A percentile compares a stretch with the other conserved stretches of the same genome.
Evolutionary conservation across 2,113 vertebrate species (phyloP).

Genomic region (Sinocyclocheilus grahami): DNA sequence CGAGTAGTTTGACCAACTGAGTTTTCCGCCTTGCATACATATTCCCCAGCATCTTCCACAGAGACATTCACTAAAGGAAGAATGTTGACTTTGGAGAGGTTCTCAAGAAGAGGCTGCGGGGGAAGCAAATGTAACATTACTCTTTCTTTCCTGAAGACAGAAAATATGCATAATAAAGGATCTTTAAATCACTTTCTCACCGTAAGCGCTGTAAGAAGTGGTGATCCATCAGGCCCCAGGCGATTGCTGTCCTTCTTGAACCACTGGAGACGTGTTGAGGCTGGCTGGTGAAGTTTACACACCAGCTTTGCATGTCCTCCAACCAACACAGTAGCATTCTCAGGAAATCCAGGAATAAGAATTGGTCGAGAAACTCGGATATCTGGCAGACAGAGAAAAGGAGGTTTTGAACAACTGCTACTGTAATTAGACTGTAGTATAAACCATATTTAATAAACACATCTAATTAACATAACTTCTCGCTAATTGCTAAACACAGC

Average conservation of each 20-base stretch:
- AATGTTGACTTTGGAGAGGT: conserved; percentile 85
- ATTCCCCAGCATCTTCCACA: conserved; percentile 87
- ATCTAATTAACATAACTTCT: conserved; percentile 2
- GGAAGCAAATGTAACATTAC: conserved; percentile 37
- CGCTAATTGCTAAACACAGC: conserved; percentile 23
- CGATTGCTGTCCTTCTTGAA: conserved; percentile 82
- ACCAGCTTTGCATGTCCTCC: conserved; percentile 85
- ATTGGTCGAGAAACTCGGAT: conserved; percentile 80
- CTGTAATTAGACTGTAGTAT: not conserved
- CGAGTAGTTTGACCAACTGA: conserved; percentile 83
- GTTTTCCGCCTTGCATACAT: conserved; percentile 88
- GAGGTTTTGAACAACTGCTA: not conserved
- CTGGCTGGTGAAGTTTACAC: conserved; percentile 90
- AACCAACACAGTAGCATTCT: conserved; percentile 84
- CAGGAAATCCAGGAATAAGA: conserved; percentile 86
- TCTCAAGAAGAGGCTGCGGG: conserved; percentile 85
- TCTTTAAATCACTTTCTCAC: conserved; percentile 69
- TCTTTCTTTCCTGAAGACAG: conserved; percentile 10
- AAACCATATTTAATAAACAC: conserved; percentile 21
- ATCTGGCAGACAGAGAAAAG: conserved; percentile 71
- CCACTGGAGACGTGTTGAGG: conserved; percentile 92
- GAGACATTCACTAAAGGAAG: conserved; percentile 85
- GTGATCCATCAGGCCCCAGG: conserved; percentile 73
- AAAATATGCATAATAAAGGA: conserved; percentile 18
- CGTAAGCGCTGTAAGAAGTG: conserved; percentile 85